phyloP scores from a whole-genome alignment of 1,140 invertebrate species.

The Tenebrio molitor region DNA sequence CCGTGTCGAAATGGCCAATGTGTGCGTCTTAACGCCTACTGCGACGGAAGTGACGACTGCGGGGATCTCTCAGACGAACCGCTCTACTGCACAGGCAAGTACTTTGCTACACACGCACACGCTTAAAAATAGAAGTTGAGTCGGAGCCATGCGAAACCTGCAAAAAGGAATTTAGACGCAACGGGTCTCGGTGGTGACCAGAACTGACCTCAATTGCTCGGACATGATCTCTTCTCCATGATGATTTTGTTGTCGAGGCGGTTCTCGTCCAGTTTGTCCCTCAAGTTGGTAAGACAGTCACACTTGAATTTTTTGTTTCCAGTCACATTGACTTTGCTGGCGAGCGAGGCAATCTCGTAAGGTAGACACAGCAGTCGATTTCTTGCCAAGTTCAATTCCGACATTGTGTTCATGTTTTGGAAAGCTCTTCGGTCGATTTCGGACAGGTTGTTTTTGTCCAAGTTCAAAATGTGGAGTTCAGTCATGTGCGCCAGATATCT shows the following conservation, averaged over 20 bases:
- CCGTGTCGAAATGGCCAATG: conserved; percentile 84
- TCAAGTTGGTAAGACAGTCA: conserved; percentile 47
- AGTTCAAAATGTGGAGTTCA: conserved; percentile 51
- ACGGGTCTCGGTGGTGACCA: too few species aligned
- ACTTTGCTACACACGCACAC: too few species aligned
- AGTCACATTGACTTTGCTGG: conserved; percentile 27
- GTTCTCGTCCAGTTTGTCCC: background rate
- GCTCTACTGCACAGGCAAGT: conserved; percentile 80
- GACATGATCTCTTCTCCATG: too few species aligned
- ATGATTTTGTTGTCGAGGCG: background rate
- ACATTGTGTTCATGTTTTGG: conserved; percentile 25
- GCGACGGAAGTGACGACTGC: conserved; percentile 87
- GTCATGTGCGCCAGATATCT: conserved; percentile 38
- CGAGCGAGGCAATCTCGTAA: conserved; percentile 45
- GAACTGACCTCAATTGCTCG: too few species aligned
- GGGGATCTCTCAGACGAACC: conserved; percentile 88
- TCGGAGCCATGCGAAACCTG: too few species aligned
- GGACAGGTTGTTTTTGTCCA: conserved; percentile 56
- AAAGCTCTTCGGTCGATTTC: conserved; percentile 45
- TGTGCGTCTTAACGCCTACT: conserved; percentile 86
- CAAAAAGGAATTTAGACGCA: too few species aligned
- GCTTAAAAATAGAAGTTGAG: too few species aligned
- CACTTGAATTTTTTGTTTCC: conserved; percentile 50
- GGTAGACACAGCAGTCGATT: conserved; percentile 55
- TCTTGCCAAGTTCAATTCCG: conserved; percentile 44